phyloP scores from a whole-genome alignment of 2,797 vertebrate species.

The Yasuhikotakia modesta region DNA sequence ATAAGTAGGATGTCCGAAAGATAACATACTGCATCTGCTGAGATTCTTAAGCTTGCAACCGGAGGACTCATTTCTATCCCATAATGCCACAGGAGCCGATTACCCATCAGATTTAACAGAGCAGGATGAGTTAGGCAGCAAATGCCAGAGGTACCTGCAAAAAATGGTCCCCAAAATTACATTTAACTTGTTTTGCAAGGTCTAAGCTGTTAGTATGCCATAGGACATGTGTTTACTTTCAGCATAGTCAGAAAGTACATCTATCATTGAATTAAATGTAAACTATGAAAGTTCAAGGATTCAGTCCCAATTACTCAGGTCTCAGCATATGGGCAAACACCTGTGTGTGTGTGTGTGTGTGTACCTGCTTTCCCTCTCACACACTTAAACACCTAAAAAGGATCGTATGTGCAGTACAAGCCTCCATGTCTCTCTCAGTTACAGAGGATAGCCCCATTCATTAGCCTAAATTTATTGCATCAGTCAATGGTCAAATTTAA shows the following conservation, averaged over 20 bases:
- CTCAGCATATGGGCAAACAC: background rate
- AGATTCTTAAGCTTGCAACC: too few species aligned
- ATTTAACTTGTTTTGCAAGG: background rate
- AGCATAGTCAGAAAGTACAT: background rate
- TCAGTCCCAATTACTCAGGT: background rate
- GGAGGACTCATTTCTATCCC: background rate
- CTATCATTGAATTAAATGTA: background rate
- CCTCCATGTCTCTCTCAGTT: background rate
- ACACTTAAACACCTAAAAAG: slow-evolving; percentile 14
- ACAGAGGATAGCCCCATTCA: background rate
- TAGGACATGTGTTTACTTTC: background rate
- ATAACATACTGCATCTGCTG: too few species aligned
- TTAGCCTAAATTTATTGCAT: background rate
- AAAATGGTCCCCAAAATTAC: background rate
- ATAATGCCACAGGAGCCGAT: background rate
- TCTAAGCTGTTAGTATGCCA: background rate
- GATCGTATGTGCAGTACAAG: background rate
- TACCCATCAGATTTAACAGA: background rate
- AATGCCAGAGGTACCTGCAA: background rate
- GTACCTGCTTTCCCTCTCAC: slow-evolving; percentile 10
- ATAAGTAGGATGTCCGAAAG: background rate
- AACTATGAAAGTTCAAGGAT: background rate
- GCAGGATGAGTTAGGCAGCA: background rate
- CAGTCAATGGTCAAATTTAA: slow-evolving; percentile 3
- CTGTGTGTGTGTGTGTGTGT: background rate